Conservation (phyloP, 1,140 invertebrate species). For the Pissodes strobi region DNA sequence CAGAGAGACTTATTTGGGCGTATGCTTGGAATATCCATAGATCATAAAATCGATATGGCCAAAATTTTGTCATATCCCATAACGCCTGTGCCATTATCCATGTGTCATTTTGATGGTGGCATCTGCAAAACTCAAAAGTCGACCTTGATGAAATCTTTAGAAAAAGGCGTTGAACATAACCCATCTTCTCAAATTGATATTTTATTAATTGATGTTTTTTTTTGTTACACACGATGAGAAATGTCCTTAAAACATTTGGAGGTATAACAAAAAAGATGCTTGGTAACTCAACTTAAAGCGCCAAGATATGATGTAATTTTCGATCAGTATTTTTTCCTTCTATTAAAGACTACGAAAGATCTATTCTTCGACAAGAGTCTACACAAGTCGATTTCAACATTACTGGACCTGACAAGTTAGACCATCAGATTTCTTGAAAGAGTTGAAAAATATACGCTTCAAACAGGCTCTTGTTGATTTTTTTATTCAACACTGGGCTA, state of each 20-base stretch:
- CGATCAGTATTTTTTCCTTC: constrained; percentile 40
- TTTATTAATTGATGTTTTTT: constrained; percentile 30
- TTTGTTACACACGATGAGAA: constrained; percentile 46
- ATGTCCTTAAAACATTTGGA: constrained; percentile 48
- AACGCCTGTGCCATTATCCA: too few relatives aligned
- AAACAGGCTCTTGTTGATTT: constrained; percentile 30
- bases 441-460: constrained; percentile 9
- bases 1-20: constrained; percentile 35
- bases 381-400: too few relatives aligned
- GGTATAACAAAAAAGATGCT: constrained; percentile 48
- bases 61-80: too few relatives aligned
- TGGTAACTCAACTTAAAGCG: constrained; percentile 35
- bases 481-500: constrained; percentile 28
- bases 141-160: constrained; percentile 39
- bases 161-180: constrained; percentile 28
- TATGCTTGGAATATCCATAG: constrained; percentile 24
- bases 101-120: too few relatives aligned
- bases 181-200: constrained; percentile 37
- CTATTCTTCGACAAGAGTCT: constrained; percentile 20
- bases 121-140: too few relatives aligned
- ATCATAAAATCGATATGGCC: too few relatives aligned
- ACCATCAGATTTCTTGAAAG: constrained; percentile 24
- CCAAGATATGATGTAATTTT: constrained; percentile 38
- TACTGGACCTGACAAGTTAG: not conserved
- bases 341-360: constrained; percentile 41